Evolutionary conservation across 2,888 invertebrate species (phyloP).

Genomic region (Odontocerum albicorne): DNA sequence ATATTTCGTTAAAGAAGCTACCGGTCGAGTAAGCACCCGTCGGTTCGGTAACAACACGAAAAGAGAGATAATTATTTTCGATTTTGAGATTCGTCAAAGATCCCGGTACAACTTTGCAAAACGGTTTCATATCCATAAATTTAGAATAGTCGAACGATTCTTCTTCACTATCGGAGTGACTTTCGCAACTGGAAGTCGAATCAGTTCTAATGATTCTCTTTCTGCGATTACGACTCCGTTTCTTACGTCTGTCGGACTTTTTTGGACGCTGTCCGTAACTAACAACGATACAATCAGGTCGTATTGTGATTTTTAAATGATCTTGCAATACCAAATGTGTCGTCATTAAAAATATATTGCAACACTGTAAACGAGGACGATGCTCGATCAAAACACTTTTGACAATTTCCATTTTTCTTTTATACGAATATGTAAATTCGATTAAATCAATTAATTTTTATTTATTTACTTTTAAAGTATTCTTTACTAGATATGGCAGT

Average conservation of each 20-base stretch:
- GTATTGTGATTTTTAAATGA: conserved; percentile 53
- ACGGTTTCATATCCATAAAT: conserved; percentile 48
- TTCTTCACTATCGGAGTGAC: conserved; percentile 53
- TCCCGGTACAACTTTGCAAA: conserved; percentile 54
- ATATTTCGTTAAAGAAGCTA: conserved; percentile 52
- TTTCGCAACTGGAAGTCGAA: conserved; percentile 47
- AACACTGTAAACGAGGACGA: conserved; percentile 60
- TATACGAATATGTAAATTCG: background rate
- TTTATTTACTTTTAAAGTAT: background rate
- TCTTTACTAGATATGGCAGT: too few relatives aligned
- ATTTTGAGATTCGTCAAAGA: conserved; percentile 56
- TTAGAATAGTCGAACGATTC: conserved; percentile 44
- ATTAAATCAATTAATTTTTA: background rate
- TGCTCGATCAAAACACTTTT: conserved; percentile 61
- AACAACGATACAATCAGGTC: conserved; percentile 50
- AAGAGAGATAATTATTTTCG: conserved; percentile 52
- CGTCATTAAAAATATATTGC: conserved; percentile 59
- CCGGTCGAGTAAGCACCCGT: conserved; percentile 45
- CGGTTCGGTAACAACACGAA: conserved; percentile 53
- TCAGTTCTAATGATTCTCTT: conserved; percentile 13
- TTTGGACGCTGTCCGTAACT: conserved; percentile 34
- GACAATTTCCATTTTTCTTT: conserved; percentile 39
- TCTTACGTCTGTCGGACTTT: conserved; percentile 35
- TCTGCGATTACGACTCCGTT: background rate
- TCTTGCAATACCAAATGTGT: conserved; percentile 50